Percentiles rank a stretch among this genome's conserved stretches.
Conservation (phyloP, 2,797 vertebrate species). For the Sus cebifrons region DNA sequence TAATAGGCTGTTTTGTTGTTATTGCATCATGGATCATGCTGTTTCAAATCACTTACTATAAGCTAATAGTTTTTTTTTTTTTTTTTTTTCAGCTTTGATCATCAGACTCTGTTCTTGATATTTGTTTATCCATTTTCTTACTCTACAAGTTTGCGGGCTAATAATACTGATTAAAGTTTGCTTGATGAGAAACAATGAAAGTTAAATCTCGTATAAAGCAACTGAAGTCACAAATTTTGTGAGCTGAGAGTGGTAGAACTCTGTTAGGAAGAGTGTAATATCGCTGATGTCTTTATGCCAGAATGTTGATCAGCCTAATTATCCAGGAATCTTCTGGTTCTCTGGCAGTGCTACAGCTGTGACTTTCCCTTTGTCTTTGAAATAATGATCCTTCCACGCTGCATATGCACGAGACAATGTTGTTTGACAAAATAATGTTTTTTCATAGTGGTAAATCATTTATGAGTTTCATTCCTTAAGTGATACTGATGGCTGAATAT, state of each 20-base stretch:
- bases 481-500: conserved; percentile 80
- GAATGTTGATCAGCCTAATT: conserved; percentile 80
- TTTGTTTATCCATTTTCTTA: conserved; percentile 52
- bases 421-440: conserved; percentile 71
- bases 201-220: conserved; percentile 68
- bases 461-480: conserved; percentile 77
- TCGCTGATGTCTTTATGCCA: conserved; percentile 56
- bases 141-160: conserved; percentile 23
- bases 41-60: conserved; percentile 30
- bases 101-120: conserved; percentile 57
- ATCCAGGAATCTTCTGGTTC: conserved; percentile 76
- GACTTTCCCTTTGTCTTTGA: conserved; percentile 77
- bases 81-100: conserved; percentile 53
- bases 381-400: conserved; percentile 68
- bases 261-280: conserved; percentile 63
- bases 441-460: conserved; percentile 80
- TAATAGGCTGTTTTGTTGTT: conserved; percentile 1
- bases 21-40: background rate
- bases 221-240: conserved; percentile 69
- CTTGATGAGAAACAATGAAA: conserved; percentile 70
- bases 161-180: conserved; percentile 70
- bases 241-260: conserved; percentile 63
- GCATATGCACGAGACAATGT: conserved; percentile 75
- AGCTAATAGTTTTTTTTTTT: background rate
- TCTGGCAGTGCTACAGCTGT: conserved; percentile 77